Evolutionary conservation across 2,888 invertebrate species (phyloP), one percentile per base, ranked within the genome.

Genomic region (Pandemis heparana): DNA sequence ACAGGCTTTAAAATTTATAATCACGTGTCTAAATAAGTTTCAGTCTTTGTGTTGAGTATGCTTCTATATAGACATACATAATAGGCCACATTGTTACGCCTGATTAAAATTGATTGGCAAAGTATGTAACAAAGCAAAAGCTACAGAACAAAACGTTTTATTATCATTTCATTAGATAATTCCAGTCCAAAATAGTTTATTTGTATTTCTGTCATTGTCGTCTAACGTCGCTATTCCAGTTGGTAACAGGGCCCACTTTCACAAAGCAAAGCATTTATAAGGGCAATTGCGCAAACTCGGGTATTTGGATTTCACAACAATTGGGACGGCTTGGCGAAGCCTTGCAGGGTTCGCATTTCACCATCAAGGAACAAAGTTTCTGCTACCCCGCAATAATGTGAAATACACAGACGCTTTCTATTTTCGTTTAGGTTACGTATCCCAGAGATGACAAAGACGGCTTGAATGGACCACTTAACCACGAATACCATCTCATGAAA

Each of bases 321-420:
- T 41, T 64, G 51, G 38, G 38, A 43, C 39, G 56, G 16, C 41
- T 59, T 63, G 46, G 46, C 23, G 60, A 64, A 69, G 32, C 74
- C 69, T 63, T 65, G 38, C 18, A n/a, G 48, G n/a, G 43, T 65
- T 74, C 73, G 60, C 43, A 39, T 70, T 70, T 59, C 70, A 74
- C 70, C 64, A 69, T 51, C 14, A 18, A 70, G 51, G 64, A 53
- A 16, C 38, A 43, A 32, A 70, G 48, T 69, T 59, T 48, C 56
- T 5, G 14, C 6, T 48, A 56, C 56, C 23, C 23, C 23, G 23
- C 23, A 56, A 23, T 12, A 23, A 56, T 18, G 18, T 56, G 23
- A 56, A 56, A 23, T 56, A 56, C 23, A 5, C 4, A 12, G 12
- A 10, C 12, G 23, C 18, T 18, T 53, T 53, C 18, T 53, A 16